phyloP scores from a whole-genome alignment of 1,140 invertebrate genomes.

The Drosophila mayri region DNA sequence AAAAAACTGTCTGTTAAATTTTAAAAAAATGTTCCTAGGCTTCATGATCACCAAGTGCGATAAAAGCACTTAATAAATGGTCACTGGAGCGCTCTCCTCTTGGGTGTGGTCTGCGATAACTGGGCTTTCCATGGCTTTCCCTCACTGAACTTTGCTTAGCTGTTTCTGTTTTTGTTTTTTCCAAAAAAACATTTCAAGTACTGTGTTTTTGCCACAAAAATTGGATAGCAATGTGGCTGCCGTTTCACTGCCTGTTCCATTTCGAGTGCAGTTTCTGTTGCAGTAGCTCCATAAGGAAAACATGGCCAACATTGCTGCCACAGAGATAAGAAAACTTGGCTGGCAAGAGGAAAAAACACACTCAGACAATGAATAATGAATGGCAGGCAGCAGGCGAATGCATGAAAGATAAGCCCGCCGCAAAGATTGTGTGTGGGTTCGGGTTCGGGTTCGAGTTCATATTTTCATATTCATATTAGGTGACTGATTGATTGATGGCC shows the following conservation, averaged over 20 bases:
- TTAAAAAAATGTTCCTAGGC: too few species aligned
- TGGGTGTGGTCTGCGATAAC: slow-evolving; percentile 37
- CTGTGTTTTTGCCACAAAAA: slow-evolving; percentile 23
- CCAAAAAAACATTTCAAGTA: slow-evolving; percentile 21
- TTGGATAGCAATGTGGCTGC: slow-evolving; percentile 8
- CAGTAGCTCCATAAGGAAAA: slow-evolving; percentile 33
- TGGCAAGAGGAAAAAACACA: slow-evolving; percentile 19
- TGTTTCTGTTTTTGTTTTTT: neutral
- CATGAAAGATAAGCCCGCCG: slow-evolving; percentile 36
- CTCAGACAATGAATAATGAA: slow-evolving; percentile 43
- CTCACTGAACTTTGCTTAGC: slow-evolving; percentile 33
- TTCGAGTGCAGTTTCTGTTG: slow-evolving; percentile 20
- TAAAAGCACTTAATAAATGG: neutral
- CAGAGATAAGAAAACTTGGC: slow-evolving; percentile 44
- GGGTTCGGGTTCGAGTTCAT: slow-evolving; percentile 31
- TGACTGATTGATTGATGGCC: slow-evolving; percentile 58
- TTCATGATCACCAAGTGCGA: neutral
- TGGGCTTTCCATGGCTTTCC: slow-evolving; percentile 23
- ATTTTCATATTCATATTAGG: slow-evolving; percentile 55
- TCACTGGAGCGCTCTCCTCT: slow-evolving; percentile 13
- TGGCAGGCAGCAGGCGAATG: slow-evolving; percentile 33
- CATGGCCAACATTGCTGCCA: slow-evolving; percentile 41
- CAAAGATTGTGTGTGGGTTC: slow-evolving; percentile 35
- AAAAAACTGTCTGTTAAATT: too few species aligned
- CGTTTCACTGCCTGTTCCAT: slow-evolving; percentile 2